These are phyloP conservation scores for Epinephelus fuscoguttatus DNA, from an alignment of 2,113 vertebrate species.

Conservation along the genomic window DNA sequence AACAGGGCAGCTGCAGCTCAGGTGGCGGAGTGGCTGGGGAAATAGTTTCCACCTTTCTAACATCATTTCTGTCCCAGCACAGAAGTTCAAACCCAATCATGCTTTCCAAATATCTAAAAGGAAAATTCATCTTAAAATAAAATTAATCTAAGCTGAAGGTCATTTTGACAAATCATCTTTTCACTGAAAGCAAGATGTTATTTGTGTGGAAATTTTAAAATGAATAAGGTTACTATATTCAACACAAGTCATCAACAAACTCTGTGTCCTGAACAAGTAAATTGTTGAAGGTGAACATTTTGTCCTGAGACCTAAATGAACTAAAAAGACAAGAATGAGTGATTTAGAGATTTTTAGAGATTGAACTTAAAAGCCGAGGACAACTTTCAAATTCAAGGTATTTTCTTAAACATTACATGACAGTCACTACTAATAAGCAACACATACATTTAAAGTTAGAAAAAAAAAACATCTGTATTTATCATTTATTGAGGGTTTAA, in stretches of 20 bases:
- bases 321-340: not conserved
- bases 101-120: not conserved
- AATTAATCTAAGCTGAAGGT: not conserved
- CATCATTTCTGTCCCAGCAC: not conserved
- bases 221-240: not conserved
- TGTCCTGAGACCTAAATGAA: not conserved
- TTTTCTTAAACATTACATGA: no score
- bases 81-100: not conserved
- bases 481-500: no score
- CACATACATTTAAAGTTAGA: no score
- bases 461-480: no score
- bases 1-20: slow-evolving; percentile 5
- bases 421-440: no score
- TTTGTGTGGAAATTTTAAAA: not conserved
- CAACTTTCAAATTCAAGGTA: no score
- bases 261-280: not conserved
- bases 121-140: not conserved
- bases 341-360: no score
- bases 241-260: not conserved
- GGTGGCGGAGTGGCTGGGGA: not conserved
- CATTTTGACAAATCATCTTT: not conserved
- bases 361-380: no score
- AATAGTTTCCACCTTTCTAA: slow-evolving; percentile 24
- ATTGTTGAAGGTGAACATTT: not conserved
- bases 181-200: not conserved